A percentile compares a stretch with the other conserved stretches of the same genome.
These are phyloP conservation scores for Zosterops borbonicus DNA, from an alignment of 2,113 vertebrate genomes.

Conservation along the genomic window DNA sequence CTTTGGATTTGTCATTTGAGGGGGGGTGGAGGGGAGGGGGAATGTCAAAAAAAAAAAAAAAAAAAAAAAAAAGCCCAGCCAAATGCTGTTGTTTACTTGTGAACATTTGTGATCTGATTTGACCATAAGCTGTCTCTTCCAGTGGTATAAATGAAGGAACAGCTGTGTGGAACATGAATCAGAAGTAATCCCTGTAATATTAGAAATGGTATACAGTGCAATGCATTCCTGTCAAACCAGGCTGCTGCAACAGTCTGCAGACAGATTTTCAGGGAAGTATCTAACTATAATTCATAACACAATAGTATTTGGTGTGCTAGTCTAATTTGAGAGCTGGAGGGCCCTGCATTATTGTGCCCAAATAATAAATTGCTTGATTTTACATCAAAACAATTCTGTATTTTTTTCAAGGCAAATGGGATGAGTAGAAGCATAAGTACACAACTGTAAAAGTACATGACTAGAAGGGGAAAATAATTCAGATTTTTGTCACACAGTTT, in stretches of 20 bases:
- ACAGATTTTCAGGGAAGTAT: not conserved
- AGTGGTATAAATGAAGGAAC: conserved; percentile 60
- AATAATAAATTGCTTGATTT: not conserved
- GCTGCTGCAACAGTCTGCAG: conserved; percentile 33
- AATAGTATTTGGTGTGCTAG: not conserved
- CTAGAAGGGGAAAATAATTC: not conserved
- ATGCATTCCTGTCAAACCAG: conserved; percentile 30
- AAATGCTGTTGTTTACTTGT: conserved; percentile 45
- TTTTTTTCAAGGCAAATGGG: not conserved
- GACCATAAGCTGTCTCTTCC: conserved; percentile 48
- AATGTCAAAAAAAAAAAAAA: not conserved
- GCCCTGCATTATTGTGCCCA: not conserved
- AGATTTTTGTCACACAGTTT: not conserved
- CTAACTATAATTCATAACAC: not conserved
- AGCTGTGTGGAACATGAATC: conserved; percentile 67
- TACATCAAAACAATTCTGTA: not conserved
- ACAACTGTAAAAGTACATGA: not conserved
- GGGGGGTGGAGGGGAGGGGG: not conserved
- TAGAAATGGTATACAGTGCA: conserved; percentile 30
- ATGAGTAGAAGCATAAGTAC: not conserved
- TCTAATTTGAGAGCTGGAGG: not conserved
- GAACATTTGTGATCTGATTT: conserved; percentile 55
- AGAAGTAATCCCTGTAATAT: conserved; percentile 55
- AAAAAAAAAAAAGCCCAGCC: not conserved
- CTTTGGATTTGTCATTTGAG: not conserved